These are phyloP conservation scores for Brachylomia viminalis DNA, from an alignment of 2,888 invertebrate species.

Conservation along the genomic window DNA sequence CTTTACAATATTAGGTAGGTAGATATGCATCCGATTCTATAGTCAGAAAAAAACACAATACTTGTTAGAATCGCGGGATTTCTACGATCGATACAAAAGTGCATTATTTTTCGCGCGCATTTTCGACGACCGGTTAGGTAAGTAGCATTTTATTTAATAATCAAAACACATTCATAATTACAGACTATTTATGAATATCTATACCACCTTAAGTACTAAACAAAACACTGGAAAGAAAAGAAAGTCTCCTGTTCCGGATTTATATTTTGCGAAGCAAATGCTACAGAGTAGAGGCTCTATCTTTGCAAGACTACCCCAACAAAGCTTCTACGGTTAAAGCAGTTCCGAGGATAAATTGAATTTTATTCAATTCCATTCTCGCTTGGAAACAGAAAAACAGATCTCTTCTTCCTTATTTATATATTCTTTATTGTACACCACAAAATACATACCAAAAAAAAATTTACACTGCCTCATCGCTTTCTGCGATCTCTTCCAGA, in stretches of 20 bases:
- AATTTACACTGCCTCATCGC: too few species aligned
- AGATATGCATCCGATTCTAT: too few species aligned
- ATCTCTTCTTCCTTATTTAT: neutral
- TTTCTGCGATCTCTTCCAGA: too few species aligned
- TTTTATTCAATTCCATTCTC: conserved; percentile 41
- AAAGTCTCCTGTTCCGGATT: conserved; percentile 6
- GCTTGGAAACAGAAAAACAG: conserved; percentile 8
- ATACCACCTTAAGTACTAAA: neutral
- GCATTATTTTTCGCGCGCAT: too few species aligned
- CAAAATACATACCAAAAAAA: too few species aligned
- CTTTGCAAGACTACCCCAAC: conserved; percentile 31
- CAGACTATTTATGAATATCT: too few species aligned
- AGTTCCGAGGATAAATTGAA: conserved; percentile 47
- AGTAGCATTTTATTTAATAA: neutral
- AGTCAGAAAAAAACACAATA: too few species aligned
- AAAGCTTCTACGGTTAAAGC: conserved; percentile 36
- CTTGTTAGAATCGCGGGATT: too few species aligned
- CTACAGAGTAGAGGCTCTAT: conserved; percentile 33
- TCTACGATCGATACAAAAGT: too few species aligned
- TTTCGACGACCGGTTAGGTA: too few species aligned
- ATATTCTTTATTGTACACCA: too few species aligned
- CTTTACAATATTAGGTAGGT: too few species aligned
- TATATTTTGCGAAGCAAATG: conserved; percentile 25
- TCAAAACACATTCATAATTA: neutral
- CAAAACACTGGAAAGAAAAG: conserved; percentile 14